These are phyloP conservation scores for Heliconius sara DNA, from an alignment of 2,888 invertebrate species.

Conservation along the genomic window DNA sequence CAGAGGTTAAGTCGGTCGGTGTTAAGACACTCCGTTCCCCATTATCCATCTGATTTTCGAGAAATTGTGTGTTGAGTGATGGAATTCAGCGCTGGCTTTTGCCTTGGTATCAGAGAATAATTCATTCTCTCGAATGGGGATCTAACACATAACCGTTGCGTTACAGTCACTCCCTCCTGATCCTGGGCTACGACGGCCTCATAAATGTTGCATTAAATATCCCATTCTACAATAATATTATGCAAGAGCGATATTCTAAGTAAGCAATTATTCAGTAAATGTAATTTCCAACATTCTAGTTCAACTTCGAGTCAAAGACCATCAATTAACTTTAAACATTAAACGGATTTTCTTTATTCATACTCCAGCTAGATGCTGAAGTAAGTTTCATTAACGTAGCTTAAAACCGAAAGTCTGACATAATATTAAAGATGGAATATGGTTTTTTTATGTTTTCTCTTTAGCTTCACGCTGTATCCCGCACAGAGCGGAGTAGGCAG, in stretches of 20 bases:
- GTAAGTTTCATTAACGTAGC: background rate
- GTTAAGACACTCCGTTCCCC: too few relatives aligned
- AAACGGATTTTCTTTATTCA: constrained; percentile 34
- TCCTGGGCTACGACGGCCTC: too few relatives aligned
- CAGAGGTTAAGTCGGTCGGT: too few relatives aligned
- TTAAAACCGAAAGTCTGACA: background rate
- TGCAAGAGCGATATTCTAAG: constrained; percentile 23
- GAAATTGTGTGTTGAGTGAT: background rate
- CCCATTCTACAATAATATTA: constrained; percentile 2
- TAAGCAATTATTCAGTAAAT: constrained; percentile 35
- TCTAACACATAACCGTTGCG: too few relatives aligned
- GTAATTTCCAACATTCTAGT: constrained; percentile 47
- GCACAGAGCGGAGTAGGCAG: background rate
- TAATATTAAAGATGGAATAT: too few relatives aligned
- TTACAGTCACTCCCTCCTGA: too few relatives aligned
- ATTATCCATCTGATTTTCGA: background rate
- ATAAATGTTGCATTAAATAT: background rate
- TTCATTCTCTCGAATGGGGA: too few relatives aligned
- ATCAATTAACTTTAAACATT: constrained; percentile 46
- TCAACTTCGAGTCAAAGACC: constrained; percentile 37
- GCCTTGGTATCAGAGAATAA: too few relatives aligned
- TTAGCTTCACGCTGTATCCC: too few relatives aligned
- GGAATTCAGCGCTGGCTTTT: background rate
- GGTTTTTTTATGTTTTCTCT: too few relatives aligned
- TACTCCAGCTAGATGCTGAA: constrained; percentile 7